These are phyloP conservation scores for Bovichtus variegatus DNA, from an alignment of 2,797 vertebrate genomes.

Conservation along the genomic window DNA sequence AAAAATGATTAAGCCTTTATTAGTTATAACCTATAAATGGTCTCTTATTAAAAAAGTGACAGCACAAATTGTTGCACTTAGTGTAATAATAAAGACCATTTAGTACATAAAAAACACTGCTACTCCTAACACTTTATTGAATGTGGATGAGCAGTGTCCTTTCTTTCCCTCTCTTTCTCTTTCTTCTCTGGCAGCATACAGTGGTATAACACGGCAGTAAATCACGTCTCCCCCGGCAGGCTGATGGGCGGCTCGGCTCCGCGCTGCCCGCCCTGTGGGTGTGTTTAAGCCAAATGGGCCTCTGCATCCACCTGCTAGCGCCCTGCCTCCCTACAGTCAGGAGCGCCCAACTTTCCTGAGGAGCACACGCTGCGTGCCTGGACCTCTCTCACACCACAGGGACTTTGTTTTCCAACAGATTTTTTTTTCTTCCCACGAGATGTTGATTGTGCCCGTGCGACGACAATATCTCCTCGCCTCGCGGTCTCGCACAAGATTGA, in stretches of 20 bases:
- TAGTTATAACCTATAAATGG: background rate
- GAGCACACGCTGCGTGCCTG: slow-evolving; percentile 51
- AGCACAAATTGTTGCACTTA: background rate
- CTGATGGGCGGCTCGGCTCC: slow-evolving; percentile 73
- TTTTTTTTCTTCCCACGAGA: slow-evolving; percentile 47
- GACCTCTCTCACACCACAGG: slow-evolving; percentile 58
- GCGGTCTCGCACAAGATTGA: slow-evolving; percentile 41
- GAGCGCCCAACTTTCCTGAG: slow-evolving; percentile 75
- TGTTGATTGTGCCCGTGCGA: slow-evolving; percentile 53
- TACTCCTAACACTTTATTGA: background rate
- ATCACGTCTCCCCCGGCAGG: slow-evolving; percentile 18
- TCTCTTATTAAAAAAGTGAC: background rate
- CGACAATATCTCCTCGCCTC: slow-evolving; percentile 23
- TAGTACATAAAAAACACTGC: no score
- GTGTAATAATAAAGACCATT: background rate
- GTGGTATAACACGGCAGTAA: slow-evolving; percentile 8
- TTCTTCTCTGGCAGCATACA: background rate
- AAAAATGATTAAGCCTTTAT: background rate
- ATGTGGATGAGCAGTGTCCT: background rate
- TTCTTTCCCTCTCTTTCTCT: background rate
- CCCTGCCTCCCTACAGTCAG: slow-evolving; percentile 75
- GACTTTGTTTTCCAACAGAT: slow-evolving; percentile 61
- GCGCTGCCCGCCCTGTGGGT: slow-evolving; percentile 82
- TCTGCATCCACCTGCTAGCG: slow-evolving; percentile 87
- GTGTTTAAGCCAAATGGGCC: slow-evolving; percentile 71